These are phyloP conservation scores for Agrypnus murinus DNA, from an alignment of 2,888 invertebrate species.

Conservation along the genomic window DNA sequence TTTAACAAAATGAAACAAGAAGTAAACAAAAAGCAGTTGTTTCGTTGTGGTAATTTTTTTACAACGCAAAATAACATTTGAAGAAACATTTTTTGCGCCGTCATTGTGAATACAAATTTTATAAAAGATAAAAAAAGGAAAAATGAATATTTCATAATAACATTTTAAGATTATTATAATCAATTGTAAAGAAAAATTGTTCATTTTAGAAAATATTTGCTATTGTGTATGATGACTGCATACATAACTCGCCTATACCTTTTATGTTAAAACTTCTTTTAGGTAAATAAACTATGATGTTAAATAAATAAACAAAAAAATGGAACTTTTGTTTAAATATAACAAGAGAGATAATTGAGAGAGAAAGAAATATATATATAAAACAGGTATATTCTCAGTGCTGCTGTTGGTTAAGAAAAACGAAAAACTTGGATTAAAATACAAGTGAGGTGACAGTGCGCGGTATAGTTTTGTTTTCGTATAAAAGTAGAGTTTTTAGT, in stretches of 20 bases:
- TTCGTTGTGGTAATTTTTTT: slow-evolving; percentile 64
- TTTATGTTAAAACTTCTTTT: slow-evolving; percentile 66
- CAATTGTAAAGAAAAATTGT: slow-evolving; percentile 56
- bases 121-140: slow-evolving; percentile 37
- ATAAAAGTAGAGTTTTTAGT: slow-evolving; percentile 60
- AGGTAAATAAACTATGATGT: slow-evolving; percentile 66
- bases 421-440: slow-evolving; percentile 58
- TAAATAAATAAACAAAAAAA: slow-evolving; percentile 61
- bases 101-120: slow-evolving; percentile 56
- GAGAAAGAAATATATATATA: slow-evolving; percentile 41
- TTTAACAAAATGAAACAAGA: slow-evolving; percentile 62
- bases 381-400: too few relatives aligned
- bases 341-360: too few relatives aligned
- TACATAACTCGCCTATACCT: slow-evolving; percentile 66
- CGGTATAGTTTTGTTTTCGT: slow-evolving; percentile 64
- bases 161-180: slow-evolving; percentile 49
- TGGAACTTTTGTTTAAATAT: slow-evolving; percentile 63
- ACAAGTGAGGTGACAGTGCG: slow-evolving; percentile 69
- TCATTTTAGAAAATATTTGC: slow-evolving; percentile 66
- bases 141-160: slow-evolving; percentile 34
- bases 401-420: slow-evolving; percentile 44
- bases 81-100: too few relatives aligned
- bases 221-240: slow-evolving; percentile 52
- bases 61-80: slow-evolving; percentile 59
- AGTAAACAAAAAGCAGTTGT: slow-evolving; percentile 13